Conservation (phyloP, 2,113 vertebrate genomes). For the Passer montanus region DNA sequence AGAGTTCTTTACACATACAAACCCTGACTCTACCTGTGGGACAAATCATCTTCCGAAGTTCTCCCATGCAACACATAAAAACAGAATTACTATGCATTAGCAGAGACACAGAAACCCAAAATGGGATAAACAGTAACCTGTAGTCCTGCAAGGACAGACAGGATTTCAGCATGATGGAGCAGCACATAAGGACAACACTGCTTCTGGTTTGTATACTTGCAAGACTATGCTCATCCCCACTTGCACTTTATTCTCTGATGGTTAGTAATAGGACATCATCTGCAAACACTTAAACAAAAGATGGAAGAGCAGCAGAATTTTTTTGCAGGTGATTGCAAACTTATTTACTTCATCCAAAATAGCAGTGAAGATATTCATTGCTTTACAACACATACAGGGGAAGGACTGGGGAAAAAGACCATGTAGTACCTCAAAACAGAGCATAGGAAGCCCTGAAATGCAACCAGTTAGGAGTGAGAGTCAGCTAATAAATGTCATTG, state of each 20-base stretch:
- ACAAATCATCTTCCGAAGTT: neutral
- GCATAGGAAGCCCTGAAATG: neutral
- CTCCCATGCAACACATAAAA: neutral
- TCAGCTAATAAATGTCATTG: neutral
- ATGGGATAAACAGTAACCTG: neutral
- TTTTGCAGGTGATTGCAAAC: neutral
- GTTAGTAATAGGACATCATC: neutral
- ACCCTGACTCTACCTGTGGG: neutral
- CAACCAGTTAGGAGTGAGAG: neutral
- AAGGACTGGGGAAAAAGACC: neutral
- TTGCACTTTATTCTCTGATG: neutral
- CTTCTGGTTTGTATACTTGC: neutral
- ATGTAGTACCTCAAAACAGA: neutral
- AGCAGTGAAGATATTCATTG: neutral
- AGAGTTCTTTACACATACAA: neutral
- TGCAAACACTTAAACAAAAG: neutral
- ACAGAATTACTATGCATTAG: neutral
- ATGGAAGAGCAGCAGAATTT: neutral
- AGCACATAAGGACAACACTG: fast-evolving
- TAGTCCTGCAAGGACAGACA: neutral
- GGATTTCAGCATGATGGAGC: neutral
- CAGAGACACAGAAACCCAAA: neutral
- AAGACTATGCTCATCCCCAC: neutral
- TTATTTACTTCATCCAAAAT: neutral
- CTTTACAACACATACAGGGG: neutral